A percentile compares a stretch with the other conserved stretches of the same genome.
phyloP scores from a whole-genome alignment of 2,113 vertebrate species.

The Balaenoptera acutorostrata region DNA sequence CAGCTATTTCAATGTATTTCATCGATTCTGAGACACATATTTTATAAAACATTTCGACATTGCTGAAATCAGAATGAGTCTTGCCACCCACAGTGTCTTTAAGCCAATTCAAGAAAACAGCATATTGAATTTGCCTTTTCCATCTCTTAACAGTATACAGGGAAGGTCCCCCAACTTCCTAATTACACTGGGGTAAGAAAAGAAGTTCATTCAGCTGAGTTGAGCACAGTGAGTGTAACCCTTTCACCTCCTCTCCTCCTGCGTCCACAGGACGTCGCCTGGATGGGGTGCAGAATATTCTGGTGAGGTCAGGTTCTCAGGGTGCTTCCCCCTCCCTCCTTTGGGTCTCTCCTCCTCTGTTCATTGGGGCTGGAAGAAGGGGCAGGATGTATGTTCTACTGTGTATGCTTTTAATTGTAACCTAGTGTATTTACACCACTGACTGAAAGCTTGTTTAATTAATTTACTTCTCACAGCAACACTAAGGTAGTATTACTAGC shows the following conservation, averaged over 20 bases:
- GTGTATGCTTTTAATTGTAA: background rate
- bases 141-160: background rate
- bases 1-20: background rate
- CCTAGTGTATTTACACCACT: background rate
- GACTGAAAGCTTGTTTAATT: background rate
- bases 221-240: background rate
- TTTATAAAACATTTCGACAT: background rate
- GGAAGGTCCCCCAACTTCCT: background rate
- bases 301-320: rapidly evolving
- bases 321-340: background rate
- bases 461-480: background rate
- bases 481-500: background rate
- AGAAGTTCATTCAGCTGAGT: background rate
- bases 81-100: background rate
- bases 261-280: background rate
- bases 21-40: background rate
- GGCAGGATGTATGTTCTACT: no score
- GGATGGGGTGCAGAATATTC: background rate
- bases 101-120: background rate
- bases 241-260: no score
- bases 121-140: background rate
- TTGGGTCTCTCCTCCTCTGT: background rate
- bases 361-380: background rate
- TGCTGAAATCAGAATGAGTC: background rate
- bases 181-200: background rate